phyloP scores from a whole-genome alignment of 2,797 vertebrate species.

The Thaleichthys pacificus region DNA sequence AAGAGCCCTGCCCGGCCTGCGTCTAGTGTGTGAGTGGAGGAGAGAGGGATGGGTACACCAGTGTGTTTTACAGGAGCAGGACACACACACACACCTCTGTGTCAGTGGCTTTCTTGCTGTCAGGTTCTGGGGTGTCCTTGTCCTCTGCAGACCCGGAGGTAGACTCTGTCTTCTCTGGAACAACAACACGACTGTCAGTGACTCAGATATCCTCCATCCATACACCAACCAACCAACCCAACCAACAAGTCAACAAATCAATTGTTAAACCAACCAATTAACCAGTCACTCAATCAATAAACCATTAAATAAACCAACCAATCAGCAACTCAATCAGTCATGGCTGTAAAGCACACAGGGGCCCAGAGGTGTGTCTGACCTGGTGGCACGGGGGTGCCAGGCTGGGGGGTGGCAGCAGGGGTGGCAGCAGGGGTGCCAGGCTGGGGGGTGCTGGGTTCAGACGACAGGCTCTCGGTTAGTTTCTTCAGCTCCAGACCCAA shows the following conservation, averaged over 20 bases:
- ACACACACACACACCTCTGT: slow-evolving; percentile 80
- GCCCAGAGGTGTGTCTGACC: slow-evolving; percentile 69
- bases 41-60: slow-evolving; percentile 15
- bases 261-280: slow-evolving; percentile 2
- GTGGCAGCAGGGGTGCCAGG: slow-evolving; percentile 58
- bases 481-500: slow-evolving; percentile 88
- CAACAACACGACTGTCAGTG: slow-evolving; percentile 15
- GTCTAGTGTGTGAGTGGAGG: slow-evolving; percentile 8
- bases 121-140: slow-evolving; percentile 80
- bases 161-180: slow-evolving; percentile 82
- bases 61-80: not conserved
- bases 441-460: slow-evolving; percentile 86
- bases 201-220: slow-evolving; percentile 3
- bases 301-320: not conserved
- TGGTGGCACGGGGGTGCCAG: slow-evolving; percentile 73
- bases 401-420: slow-evolving; percentile 43
- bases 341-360: not conserved
- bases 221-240: not conserved
- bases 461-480: slow-evolving; percentile 82
- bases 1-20: not conserved
- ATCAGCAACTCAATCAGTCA: not conserved
- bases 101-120: slow-evolving; percentile 76
- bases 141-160: slow-evolving; percentile 79
- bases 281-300: not conserved
- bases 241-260: too few relatives aligned